Evolutionary conservation across 92 coral and sea anemone species (phyloP), one percentile per base, ranked within the genome.

Genomic region (Actinostola sp.): DNA sequence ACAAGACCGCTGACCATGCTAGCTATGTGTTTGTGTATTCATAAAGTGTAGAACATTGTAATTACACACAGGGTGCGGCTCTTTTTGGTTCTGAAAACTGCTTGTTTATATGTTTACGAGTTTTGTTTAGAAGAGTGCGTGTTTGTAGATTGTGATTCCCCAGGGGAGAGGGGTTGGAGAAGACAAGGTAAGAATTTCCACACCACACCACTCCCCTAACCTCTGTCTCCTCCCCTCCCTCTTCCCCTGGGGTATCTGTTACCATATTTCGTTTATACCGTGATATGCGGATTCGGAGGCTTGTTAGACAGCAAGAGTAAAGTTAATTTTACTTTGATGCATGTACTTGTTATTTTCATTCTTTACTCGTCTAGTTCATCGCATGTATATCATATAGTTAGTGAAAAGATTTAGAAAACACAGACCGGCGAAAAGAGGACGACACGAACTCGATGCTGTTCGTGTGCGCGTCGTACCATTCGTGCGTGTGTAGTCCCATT

Each of bases 11-110:
- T 36, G 42, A 36, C 59, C 16, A 23, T 23, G 30, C 16, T 5
- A 20, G 16, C 70, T 44, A 12, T 26, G 56, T 65, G 44, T 66
- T 20, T 43, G 56, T 24, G 58, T 66, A 44, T 46, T 45, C 70
- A 25, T 44, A 66, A 15, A 45, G 72, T 66, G 58, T 66, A 46
- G 21, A n/a, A 13, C 29, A 20, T 16, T 66, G 29, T 44, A 19
- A 23, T 23, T 46, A 13, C 15, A 14, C 0, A 28, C 25, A 50
- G 27, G 7, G 2, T 46, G 19, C 17, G 15, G 36, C 13, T 27
- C 17, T 26, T 1, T 1, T 35, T 57, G 63, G 28, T 57, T 53
- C 16, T 9, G 27, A 57, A 57, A 36, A 36, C 42, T n/a, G 20
- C 60, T 53, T 57, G 25, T 57, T 57, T 57, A 27, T 23, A 27